Conservation (phyloP, 2,888 invertebrate species). For the Aelia acuminata region DNA sequence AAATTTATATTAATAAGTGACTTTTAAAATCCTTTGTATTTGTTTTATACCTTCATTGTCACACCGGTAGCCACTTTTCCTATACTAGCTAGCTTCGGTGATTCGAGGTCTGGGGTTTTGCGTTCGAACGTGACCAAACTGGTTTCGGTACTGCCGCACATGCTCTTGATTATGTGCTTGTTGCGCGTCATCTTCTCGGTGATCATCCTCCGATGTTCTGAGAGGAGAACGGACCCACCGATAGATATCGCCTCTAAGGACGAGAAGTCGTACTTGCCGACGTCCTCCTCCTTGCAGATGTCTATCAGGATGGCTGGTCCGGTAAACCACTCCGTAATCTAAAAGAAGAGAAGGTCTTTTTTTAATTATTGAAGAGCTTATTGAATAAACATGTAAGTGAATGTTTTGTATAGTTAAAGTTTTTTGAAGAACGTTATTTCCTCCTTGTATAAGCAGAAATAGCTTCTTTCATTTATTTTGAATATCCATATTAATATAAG, state of each 20-base stretch:
- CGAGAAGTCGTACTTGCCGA: constrained; percentile 56
- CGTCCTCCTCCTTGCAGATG: neutral
- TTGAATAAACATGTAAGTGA: no score
- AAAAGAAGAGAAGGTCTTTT: neutral
- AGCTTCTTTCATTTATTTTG: no score
- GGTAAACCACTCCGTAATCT: constrained; percentile 59
- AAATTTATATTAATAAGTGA: no score
- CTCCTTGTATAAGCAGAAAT: no score
- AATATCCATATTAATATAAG: no score
- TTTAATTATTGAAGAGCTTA: no score
- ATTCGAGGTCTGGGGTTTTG: neutral
- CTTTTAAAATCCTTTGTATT: no score
- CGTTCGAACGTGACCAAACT: constrained; percentile 30
- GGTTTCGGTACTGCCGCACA: constrained; percentile 57
- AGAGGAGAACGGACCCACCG: constrained; percentile 52
- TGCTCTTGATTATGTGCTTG: constrained; percentile 17
- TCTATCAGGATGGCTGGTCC: constrained; percentile 55
- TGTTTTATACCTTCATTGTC: constrained; percentile 52
- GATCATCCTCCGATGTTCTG: constrained; percentile 39
- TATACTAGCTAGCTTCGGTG: constrained; percentile 33
- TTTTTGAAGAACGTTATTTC: no score
- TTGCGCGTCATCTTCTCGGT: constrained; percentile 49
- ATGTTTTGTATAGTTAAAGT: no score
- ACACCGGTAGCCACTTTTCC: constrained; percentile 52
- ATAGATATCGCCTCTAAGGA: neutral